Evolutionary conservation across 2,113 vertebrate genomes (phyloP), one percentile per base, ranked within the genome.

Genomic region (Nibea albiflora): DNA sequence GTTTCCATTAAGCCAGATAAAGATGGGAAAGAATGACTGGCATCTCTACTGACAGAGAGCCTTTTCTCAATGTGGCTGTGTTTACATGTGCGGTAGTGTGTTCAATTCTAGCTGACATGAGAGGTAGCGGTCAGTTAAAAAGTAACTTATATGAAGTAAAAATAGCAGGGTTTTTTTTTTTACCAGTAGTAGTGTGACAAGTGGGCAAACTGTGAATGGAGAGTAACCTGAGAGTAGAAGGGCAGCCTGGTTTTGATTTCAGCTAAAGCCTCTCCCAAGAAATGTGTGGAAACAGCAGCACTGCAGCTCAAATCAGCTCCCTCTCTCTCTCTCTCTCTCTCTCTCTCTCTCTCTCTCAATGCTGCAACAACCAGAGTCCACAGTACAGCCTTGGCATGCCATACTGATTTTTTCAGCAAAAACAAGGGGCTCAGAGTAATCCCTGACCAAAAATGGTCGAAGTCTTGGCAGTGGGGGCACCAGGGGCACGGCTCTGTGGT

Each of bases 391-490:
- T 70, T 54, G 60, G 76, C 65, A 68, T 52, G 20, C 62, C 60
- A n/a, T 26, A 62, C 47, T 24, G 54, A 0, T 63, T 70, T 76
- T 79, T 73, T 52, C 73, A 69, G 58, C 60, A 84, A 83, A 92
- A 92, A 92, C 85, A 91, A 85, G 57, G 76, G 54, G 78, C 77
- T 88, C 67, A 77, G 28, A 24, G 64, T 80, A 92, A 93, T 84
- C 72, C 73, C 80, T 76, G 68, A 80, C 80, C 72, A 79, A 71
- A 58, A 71, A 61, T 3, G 22, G 65, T 73, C 67, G 74, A 46
- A 84, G 31, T 73, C 64, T 74, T 84, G 54, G 73, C 86, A 90
- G 73, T 61, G 56, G 58, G 74, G 79, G 64, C 61, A 80, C 19
- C 39, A 66, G 76, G 35, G 65, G 42, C 57, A 84, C 39, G 15